These are phyloP conservation scores for Terrapene triunguis DNA, from an alignment of 2,113 vertebrate genomes.

Conservation along the genomic window DNA sequence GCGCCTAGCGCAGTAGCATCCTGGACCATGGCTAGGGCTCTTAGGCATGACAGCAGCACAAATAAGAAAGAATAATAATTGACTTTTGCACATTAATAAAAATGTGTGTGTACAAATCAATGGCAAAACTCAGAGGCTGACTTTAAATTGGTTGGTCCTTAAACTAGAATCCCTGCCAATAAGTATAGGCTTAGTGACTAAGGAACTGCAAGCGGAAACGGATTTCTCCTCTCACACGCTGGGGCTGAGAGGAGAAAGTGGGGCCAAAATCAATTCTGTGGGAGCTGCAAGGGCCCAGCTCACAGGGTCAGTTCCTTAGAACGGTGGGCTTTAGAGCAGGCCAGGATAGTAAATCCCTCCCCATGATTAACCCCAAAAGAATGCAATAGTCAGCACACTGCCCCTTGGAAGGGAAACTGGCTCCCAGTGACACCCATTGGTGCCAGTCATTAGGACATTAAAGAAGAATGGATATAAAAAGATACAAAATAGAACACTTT, in stretches of 20 bases:
- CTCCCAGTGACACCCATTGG: neutral
- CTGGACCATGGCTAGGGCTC: neutral
- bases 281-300: neutral
- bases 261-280: neutral
- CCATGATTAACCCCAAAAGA: neutral
- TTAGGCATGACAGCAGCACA: neutral
- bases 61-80: neutral
- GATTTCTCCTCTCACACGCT: neutral
- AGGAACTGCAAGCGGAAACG: neutral
- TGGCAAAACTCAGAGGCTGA: neutral
- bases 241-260: neutral
- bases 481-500: conserved; percentile 75
- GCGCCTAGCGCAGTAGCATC: neutral
- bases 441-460: neutral
- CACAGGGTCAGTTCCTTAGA: neutral
- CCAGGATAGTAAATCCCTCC: neutral
- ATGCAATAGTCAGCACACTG: neutral
- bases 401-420: neutral
- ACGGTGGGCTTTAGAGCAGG: neutral
- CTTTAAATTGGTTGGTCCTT: neutral
- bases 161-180: neutral
- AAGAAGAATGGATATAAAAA: neutral
- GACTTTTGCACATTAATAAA: neutral
- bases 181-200: neutral
- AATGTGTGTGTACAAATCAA: neutral